Conservation (phyloP, 2,797 vertebrate genomes). For the Peromyscus nudipes region DNA sequence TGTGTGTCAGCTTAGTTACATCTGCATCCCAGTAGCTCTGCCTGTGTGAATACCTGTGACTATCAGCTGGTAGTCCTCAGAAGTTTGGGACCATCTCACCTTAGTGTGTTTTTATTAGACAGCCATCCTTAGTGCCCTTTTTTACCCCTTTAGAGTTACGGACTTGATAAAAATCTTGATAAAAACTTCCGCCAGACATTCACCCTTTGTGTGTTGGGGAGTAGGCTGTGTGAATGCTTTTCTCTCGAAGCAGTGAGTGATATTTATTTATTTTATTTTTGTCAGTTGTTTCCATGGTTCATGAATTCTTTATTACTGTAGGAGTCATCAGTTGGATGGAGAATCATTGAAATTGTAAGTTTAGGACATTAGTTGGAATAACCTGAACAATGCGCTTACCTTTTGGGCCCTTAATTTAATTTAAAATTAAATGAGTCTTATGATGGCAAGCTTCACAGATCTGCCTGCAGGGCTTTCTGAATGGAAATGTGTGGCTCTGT, state of each 20-base stretch:
- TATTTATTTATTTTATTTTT: conserved; percentile 82
- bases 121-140: neutral
- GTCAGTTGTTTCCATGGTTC: conserved; percentile 75
- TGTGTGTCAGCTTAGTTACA: conserved; percentile 33
- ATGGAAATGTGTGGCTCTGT: conserved; percentile 51
- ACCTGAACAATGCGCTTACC: conserved; percentile 67
- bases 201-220: conserved; percentile 37
- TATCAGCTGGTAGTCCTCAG: neutral
- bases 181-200: conserved; percentile 24
- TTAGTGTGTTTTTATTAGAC: conserved; percentile 47
- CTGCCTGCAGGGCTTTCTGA: conserved; percentile 51
- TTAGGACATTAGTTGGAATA: conserved; percentile 77
- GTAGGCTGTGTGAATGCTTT: conserved; percentile 6
- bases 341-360: conserved; percentile 76
- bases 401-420: conserved; percentile 81
- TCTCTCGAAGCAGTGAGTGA: conserved; percentile 57
- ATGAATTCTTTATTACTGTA: conserved; percentile 81
- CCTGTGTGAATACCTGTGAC: neutral
- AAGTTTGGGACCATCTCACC: conserved; percentile 40
- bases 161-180: conserved; percentile 16
- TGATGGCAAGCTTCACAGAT: conserved; percentile 60
- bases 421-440: conserved; percentile 78
- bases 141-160: neutral
- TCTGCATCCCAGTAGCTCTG: neutral
- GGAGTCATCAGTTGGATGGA: conserved; percentile 64